These are phyloP conservation scores for Cydia fagiglandana DNA, from an alignment of 1,140 invertebrate species.

Conservation along the genomic window DNA sequence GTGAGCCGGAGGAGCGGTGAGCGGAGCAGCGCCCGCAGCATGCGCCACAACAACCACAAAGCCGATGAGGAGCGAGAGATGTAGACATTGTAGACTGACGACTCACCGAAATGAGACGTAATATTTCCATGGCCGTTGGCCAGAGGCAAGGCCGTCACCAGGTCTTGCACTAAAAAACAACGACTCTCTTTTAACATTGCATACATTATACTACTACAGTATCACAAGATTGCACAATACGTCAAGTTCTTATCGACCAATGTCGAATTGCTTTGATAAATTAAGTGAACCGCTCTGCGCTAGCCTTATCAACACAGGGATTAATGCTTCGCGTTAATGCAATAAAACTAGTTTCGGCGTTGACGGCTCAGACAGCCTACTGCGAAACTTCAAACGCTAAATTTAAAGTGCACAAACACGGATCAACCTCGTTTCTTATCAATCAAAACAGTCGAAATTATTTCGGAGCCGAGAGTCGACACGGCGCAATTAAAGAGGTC, in stretches of 20 bases:
- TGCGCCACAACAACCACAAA: slow-evolving; percentile 76
- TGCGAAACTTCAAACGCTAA: neutral
- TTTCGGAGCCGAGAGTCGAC: slow-evolving; percentile 18
- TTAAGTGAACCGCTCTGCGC: slow-evolving; percentile 29
- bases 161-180: slow-evolving; percentile 80
- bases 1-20: slow-evolving; percentile 32
- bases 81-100: slow-evolving; percentile 66
- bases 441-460: slow-evolving; percentile 21
- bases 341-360: neutral
- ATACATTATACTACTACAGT: slow-evolving; percentile 52
- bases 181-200: slow-evolving; percentile 76
- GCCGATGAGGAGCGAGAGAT: slow-evolving; percentile 66
- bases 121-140: slow-evolving; percentile 78
- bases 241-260: slow-evolving; percentile 44
- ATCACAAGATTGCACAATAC: slow-evolving; percentile 43
- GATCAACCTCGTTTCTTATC: slow-evolving; percentile 20
- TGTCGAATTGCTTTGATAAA: slow-evolving; percentile 44
- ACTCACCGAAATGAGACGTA: slow-evolving; percentile 79
- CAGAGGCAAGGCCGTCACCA: slow-evolving; percentile 79
- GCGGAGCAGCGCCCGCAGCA: slow-evolving; percentile 34
- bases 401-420: slow-evolving; percentile 7
- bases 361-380: slow-evolving; percentile 9
- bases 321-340: slow-evolving; percentile 20
- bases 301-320: slow-evolving; percentile 30
- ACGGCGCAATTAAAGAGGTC: slow-evolving; percentile 60